Evolutionary conservation across 2,888 invertebrate species (phyloP), one percentile per base, ranked within the genome.

Genomic region (Hetaerina titia): DNA sequence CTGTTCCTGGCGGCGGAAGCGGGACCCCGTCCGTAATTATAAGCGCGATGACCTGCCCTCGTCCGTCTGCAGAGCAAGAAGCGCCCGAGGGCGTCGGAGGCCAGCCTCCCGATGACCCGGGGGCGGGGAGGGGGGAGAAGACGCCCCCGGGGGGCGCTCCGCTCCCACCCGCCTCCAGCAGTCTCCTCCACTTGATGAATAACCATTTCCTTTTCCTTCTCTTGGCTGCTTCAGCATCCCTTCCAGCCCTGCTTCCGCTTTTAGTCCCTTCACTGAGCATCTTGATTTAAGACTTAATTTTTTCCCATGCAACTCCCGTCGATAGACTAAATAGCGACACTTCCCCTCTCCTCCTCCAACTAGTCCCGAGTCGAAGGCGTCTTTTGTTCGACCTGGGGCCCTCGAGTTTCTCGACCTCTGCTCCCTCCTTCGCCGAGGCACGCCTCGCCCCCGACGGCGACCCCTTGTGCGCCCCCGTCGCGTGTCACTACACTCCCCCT

Each of bases 21-120:
- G 81, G 31, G 31, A 81, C 81, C 25, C 81, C 31, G 25, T 81
- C 31, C 31, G 31, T 45, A 81, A 81, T 81, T 25, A 13, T 31
- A 81, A 81, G 81, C 81, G 81, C 13, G 81, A 81, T 81, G 81
- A 81, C 81, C 81, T 31, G 81, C 31, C 81, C 31, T 13, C 31
- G 25, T 81, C 31, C 81, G 8, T 22, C 31, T 31, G 31, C 31
- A 81, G 31, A 81, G 81, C 31, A 81, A 31, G 81, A 31, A 81
- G 15, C 81, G 25, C 81, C 81, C 31, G 81, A n/a, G 81, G 31
- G 31, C 31, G 25, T 81, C 31, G 13, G 81, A 81, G 81, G 81
- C 31, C 69, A 31, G 81, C 81, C 81, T 31, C 69, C 69, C n/a
- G n/a, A 1, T 45, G 45, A 45, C 1, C 45, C 45, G 2, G 2